Evolutionary conservation across 2,888 invertebrate genomes (phyloP).

Genomic region (Colletes collaris): DNA sequence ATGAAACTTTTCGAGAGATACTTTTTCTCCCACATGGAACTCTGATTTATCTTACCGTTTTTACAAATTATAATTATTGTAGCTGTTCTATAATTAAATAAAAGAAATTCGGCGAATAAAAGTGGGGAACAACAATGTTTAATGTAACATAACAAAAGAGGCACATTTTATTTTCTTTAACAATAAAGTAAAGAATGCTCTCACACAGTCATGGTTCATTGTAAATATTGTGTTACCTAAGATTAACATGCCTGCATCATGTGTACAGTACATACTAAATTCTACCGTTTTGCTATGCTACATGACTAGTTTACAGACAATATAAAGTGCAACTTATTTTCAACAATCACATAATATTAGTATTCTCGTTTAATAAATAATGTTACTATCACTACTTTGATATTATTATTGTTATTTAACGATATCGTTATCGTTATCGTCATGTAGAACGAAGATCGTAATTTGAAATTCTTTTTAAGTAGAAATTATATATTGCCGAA

Average conservation of each 20-base stretch:
- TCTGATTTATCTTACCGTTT: not conserved
- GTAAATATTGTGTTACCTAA: constrained; percentile 53
- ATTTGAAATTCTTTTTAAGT: constrained; percentile 20
- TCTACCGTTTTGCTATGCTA: constrained; percentile 56
- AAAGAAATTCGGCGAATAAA: constrained; percentile 2
- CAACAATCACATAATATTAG: constrained; percentile 61
- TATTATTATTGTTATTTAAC: constrained; percentile 48
- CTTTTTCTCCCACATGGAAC: not conserved
- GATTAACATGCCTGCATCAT: constrained; percentile 51
- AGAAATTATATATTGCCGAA: constrained; percentile 13
- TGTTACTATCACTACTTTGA: constrained; percentile 37
- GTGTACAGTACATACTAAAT: constrained; percentile 57
- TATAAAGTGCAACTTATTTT: constrained; percentile 57
- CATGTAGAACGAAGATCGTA: constrained; percentile 18
- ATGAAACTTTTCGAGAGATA: not conserved
- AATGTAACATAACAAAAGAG: constrained; percentile 67
- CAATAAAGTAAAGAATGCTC: constrained; percentile 64
- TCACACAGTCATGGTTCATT: constrained; percentile 61
- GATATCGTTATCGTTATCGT: constrained; percentile 14
- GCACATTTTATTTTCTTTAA: constrained; percentile 67
- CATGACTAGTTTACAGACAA: constrained; percentile 69
- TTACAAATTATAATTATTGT: constrained; percentile 2
- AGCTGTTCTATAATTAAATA: not conserved
- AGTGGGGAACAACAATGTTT: constrained; percentile 29
- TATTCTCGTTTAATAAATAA: constrained; percentile 50